phyloP scores from a whole-genome alignment of 2,888 invertebrate species.

The Crossocerus cetratus region DNA sequence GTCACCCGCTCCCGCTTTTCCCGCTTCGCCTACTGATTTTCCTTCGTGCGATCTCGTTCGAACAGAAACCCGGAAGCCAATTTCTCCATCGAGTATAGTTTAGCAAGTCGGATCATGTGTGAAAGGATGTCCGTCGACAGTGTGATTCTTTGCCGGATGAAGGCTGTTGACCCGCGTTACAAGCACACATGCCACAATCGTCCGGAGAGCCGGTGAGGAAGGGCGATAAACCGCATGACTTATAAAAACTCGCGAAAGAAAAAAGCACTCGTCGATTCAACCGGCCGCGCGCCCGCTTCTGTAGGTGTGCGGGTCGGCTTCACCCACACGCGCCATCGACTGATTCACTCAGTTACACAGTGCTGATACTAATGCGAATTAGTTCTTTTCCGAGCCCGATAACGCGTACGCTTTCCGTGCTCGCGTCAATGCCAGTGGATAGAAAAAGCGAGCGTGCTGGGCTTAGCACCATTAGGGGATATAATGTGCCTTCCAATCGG shows the following conservation, averaged over 20 bases:
- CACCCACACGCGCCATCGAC: slow-evolving; percentile 25
- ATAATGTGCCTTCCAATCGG: not conserved
- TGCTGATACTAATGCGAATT: slow-evolving; percentile 20
- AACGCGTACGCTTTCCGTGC: slow-evolving; percentile 5
- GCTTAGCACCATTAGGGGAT: slow-evolving; percentile 27
- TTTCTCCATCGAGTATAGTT: not conserved
- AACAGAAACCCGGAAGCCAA: not conserved
- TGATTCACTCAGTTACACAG: slow-evolving; percentile 37
- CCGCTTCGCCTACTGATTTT: not conserved
- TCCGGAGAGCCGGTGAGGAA: slow-evolving; percentile 19
- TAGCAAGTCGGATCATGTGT: not conserved
- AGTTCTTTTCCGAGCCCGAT: slow-evolving; percentile 11
- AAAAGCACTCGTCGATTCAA: slow-evolving; percentile 69
- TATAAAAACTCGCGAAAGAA: slow-evolving; percentile 44
- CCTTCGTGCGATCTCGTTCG: not conserved
- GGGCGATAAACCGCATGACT: slow-evolving; percentile 51
- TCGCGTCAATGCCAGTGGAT: slow-evolving; percentile 28
- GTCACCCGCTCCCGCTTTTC: not conserved
- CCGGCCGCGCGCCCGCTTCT: slow-evolving; percentile 61
- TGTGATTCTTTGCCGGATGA: not conserved
- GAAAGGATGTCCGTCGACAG: not conserved
- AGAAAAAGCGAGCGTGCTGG: slow-evolving; percentile 26
- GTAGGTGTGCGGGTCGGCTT: slow-evolving; percentile 34
- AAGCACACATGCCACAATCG: slow-evolving; percentile 21
- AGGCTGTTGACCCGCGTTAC: slow-evolving; percentile 36